Evolutionary conservation across 2,113 vertebrate species (phyloP), one percentile per base, ranked within the genome.

Genomic region (Axis porcinus): DNA sequence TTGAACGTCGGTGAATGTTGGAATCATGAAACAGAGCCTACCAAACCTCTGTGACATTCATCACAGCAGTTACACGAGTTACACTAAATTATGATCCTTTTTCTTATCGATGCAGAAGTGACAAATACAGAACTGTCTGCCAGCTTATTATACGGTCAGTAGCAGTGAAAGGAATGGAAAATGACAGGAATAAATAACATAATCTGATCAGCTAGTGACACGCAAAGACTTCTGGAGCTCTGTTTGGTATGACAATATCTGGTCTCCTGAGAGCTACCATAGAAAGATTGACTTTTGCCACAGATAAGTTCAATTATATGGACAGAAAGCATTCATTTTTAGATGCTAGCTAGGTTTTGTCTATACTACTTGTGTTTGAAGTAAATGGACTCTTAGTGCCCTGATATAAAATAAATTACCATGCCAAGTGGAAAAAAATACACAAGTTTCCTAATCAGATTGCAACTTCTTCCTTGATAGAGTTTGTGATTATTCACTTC

Each of bases 121-220:
- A 93, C 95, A 98, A 94, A 96, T 93, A 62, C 57, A 86, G 55
- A 92, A 45, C 76, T 97, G 89, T 83, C 97, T 97, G 55, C 92
- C 30, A 96, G 40, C 85, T 96, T 97, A 91, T 93, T 91, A 91
- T 88, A 97, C 0, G 6, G 82, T 67, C 23, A 13, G 50, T 78
- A 70, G 54, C 82, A 67, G 30, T 79, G 88, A 97, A 97, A 95
- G 21, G 36, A 91, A 98, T 97, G 30, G 95, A 87, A 97, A 97
- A 91, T 83, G 45, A 95, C 90, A 86, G 82, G n/a, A 94, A 97
- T 98, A 97, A 97, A 96, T 97, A 96, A 92, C 81, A 94, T 91
- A 96, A 95, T 96, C 92, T 92, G 90, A 97, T 97, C 60, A 88
- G 76, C 86, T 86, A 85, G 81, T 89, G 58, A n/a, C 90, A 97